phyloP scores from a whole-genome alignment of 2,888 invertebrate species.

The Tipula confusa region DNA sequence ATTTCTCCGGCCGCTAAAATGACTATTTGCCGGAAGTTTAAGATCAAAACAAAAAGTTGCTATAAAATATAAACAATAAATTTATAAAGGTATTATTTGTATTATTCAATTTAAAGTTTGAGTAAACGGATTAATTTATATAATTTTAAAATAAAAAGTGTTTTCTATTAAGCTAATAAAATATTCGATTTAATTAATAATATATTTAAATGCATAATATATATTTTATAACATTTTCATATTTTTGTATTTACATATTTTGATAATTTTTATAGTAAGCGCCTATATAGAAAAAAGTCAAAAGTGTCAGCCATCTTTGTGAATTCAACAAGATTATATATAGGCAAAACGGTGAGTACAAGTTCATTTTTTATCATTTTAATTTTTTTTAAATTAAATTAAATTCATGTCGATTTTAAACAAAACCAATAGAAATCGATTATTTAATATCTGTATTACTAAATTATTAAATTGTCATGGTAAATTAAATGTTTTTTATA shows the following conservation, averaged over 20 bases:
- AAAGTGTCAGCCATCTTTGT: neutral
- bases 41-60: neutral
- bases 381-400: neutral
- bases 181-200: neutral
- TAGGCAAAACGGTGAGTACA: neutral
- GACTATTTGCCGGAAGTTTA: neutral
- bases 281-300: neutral
- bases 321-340: neutral
- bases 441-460: neutral
- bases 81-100: too few relatives aligned
- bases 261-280: neutral
- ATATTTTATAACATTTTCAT: neutral
- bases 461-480: neutral
- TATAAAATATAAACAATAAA: neutral
- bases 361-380: constrained; percentile 1
- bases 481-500: neutral
- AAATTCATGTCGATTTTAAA: neutral
- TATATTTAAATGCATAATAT: neutral
- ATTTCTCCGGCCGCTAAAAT: neutral
- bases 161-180: neutral
- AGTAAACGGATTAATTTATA: too few relatives aligned
- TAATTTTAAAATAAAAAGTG: neutral
- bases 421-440: neutral
- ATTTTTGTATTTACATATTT: neutral
- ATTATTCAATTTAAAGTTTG: too few relatives aligned